Conservation (phyloP, 2,888 invertebrate species). For the Patella depressa region DNA sequence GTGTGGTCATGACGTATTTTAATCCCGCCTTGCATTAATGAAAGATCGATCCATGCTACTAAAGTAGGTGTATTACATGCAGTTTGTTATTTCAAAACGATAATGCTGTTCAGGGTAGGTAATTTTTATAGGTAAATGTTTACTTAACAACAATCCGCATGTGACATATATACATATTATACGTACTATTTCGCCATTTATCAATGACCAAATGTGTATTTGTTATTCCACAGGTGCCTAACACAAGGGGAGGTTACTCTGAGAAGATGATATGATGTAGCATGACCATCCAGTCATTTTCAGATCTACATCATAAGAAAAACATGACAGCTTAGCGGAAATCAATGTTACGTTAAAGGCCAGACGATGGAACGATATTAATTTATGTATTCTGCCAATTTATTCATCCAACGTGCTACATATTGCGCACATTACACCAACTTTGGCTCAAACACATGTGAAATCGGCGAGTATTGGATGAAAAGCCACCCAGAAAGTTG, state of each 20-base stretch:
- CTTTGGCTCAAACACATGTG: slow-evolving; percentile 10
- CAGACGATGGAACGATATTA: slow-evolving; percentile 21
- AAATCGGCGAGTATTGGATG: neutral
- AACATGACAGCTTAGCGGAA: neutral
- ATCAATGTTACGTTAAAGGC: slow-evolving; percentile 17
- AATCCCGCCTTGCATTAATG: no score
- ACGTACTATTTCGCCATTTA: no score
- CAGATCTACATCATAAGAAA: slow-evolving; percentile 5
- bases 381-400: slow-evolving; percentile 19
- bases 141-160: neutral
- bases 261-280: neutral
- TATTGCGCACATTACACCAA: slow-evolving; percentile 12
- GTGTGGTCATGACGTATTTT: no score
- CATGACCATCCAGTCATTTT: slow-evolving; percentile 1
- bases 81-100: no score
- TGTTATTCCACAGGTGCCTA: neutral
- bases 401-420: slow-evolving; percentile 11
- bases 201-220: neutral
- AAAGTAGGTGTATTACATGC: no score
- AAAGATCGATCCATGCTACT: no score
- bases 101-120: no score
- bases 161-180: neutral
- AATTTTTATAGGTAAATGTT: no score
- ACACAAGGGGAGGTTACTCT: slow-evolving; percentile 3
- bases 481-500: slow-evolving; percentile 33